phyloP scores from a whole-genome alignment of 2,888 invertebrate species.

The Aquatica leii region DNA sequence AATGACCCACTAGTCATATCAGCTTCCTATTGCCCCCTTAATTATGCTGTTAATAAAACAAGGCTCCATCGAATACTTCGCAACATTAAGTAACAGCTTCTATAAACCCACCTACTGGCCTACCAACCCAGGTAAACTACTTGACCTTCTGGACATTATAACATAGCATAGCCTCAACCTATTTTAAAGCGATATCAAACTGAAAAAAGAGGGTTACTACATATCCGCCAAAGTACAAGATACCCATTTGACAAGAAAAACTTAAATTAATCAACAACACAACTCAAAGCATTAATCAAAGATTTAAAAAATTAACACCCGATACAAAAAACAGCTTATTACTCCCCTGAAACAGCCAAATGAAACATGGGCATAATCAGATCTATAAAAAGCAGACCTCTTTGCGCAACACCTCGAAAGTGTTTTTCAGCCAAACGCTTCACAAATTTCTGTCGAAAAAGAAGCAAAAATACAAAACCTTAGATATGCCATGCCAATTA shows the following conservation, averaged over 20 bases:
- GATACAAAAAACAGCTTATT: not conserved
- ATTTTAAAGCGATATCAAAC: not conserved
- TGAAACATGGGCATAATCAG: not conserved
- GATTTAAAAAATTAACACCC: not conserved
- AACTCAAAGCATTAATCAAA: not conserved
- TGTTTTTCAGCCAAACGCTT: too few species aligned
- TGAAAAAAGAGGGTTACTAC: not conserved
- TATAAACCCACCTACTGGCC: not conserved
- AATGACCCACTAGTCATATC: not conserved
- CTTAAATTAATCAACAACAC: not conserved
- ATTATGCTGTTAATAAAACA: not conserved
- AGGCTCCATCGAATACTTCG: conserved; percentile 12
- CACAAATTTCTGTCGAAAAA: too few species aligned
- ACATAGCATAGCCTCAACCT: not conserved
- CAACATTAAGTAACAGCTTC: not conserved
- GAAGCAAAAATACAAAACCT: too few species aligned
- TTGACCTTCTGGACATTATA: not conserved
- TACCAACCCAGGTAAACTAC: not conserved
- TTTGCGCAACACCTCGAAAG: not conserved
- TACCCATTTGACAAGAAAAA: not conserved
- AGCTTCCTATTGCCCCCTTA: not conserved
- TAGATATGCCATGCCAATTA: not conserved
- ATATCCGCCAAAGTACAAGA: not conserved
- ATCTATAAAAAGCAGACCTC: not conserved
- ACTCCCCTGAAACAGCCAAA: too few species aligned